Conservation (phyloP, 2,888 invertebrate species). For the Platycnemis pennipes region DNA sequence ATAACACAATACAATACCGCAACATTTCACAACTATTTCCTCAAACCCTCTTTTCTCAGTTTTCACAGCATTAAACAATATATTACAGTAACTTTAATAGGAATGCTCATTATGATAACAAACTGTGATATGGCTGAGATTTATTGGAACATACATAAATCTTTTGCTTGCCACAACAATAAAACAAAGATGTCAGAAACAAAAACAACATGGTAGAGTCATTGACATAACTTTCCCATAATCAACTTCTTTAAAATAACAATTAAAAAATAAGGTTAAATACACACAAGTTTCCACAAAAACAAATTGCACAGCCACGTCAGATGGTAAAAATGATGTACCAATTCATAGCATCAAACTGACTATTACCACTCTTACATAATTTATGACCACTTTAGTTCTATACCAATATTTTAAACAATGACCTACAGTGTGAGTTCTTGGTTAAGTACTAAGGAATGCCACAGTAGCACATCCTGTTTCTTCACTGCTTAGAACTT, state of each 20-base stretch:
- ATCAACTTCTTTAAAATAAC: conserved; percentile 17
- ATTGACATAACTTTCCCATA: conserved; percentile 7
- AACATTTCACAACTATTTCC: not conserved
- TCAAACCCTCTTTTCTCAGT: not conserved
- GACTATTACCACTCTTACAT: conserved; percentile 48
- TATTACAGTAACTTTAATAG: conserved; percentile 34
- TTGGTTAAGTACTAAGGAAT: conserved; percentile 61
- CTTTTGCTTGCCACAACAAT: conserved; percentile 9
- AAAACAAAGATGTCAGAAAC: conserved; percentile 39
- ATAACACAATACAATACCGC: not conserved
- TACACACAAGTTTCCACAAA: conserved; percentile 50
- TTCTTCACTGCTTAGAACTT: not conserved
- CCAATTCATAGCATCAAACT: conserved; percentile 34
- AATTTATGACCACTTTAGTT: conserved; percentile 22
- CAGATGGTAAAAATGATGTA: conserved; percentile 55
- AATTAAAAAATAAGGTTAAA: not conserved
- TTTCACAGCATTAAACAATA: conserved; percentile 36
- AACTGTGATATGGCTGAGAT: conserved; percentile 49
- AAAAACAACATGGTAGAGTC: conserved; percentile 41
- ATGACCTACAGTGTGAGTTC: conserved; percentile 12
- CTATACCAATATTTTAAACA: conserved; percentile 29
- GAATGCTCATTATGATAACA: conserved; percentile 47
- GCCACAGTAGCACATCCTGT: conserved; percentile 57
- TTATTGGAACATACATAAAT: conserved; percentile 33
- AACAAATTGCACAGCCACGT: conserved; percentile 62